Percentiles rank a stretch among this genome's conserved stretches.
Conservation (phyloP, 2,113 vertebrate species). For the Oryzias melastigma region DNA sequence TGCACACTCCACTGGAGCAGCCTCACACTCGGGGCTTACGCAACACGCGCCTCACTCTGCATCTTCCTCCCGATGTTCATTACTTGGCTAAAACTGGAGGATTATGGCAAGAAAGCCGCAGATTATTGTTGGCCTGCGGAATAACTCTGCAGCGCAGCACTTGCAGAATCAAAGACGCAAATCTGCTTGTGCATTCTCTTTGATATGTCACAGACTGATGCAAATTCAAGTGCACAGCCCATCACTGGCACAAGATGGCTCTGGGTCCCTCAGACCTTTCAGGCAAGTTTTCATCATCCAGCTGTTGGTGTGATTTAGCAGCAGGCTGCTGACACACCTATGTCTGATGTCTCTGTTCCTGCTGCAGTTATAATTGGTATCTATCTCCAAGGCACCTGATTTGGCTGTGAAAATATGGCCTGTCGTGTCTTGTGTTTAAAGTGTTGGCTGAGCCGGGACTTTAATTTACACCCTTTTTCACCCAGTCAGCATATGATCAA, state of each 20-base stretch:
- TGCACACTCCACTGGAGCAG: slow-evolving; percentile 18
- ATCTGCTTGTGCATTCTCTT: slow-evolving; percentile 63
- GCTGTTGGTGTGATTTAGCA: slow-evolving; percentile 47
- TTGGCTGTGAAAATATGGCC: slow-evolving; percentile 52
- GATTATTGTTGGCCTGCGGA: slow-evolving; percentile 55
- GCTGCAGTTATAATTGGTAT: slow-evolving; percentile 51
- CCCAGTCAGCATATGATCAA: slow-evolving; percentile 65
- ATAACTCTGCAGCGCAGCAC: slow-evolving; percentile 55
- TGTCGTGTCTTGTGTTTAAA: slow-evolving; percentile 60
- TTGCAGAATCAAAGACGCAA: slow-evolving; percentile 55
- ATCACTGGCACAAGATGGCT: slow-evolving; percentile 51
- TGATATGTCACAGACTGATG: slow-evolving; percentile 67
- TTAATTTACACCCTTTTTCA: slow-evolving; percentile 61
- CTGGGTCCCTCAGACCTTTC: slow-evolving; percentile 34
- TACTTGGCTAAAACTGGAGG: slow-evolving; percentile 65
- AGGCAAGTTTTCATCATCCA: slow-evolving; percentile 57
- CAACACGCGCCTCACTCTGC: slow-evolving; percentile 41
- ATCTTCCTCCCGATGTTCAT: slow-evolving; percentile 59
- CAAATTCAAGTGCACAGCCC: slow-evolving; percentile 58
- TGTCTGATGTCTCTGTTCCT: slow-evolving; percentile 25
- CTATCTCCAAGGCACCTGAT: slow-evolving; percentile 49
- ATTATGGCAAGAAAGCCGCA: slow-evolving; percentile 60
- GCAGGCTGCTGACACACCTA: slow-evolving; percentile 34
- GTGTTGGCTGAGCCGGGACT: slow-evolving; percentile 55
- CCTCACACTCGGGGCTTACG: slow-evolving; percentile 37